These are phyloP conservation scores for Flabesymbios commensalis DNA, from an alignment of 2,888 invertebrate genomes.

Conservation along the genomic window DNA sequence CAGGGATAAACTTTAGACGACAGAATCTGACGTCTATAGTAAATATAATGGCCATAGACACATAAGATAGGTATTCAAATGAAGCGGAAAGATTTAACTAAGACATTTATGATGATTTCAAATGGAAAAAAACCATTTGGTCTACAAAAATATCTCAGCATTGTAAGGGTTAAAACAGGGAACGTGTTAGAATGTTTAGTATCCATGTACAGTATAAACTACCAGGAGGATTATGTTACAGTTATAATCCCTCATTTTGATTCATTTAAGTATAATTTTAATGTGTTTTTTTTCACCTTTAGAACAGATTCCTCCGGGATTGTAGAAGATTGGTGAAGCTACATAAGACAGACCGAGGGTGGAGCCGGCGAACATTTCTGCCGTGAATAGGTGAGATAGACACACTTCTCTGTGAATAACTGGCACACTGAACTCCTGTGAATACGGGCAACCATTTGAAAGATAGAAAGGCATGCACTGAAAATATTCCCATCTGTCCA, in stretches of 20 bases:
- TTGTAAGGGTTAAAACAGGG: too few species aligned
- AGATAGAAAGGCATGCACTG: background rate
- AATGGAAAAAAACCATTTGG: too few species aligned
- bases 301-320: constrained; percentile 94
- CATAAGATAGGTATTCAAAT: too few species aligned
- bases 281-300: constrained; percentile 59
- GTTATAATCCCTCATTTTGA: background rate
- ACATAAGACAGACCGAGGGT: constrained; percentile 95
- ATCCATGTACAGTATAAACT: too few species aligned
- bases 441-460: background rate
- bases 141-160: too few species aligned
- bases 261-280: background rate
- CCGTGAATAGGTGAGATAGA: constrained; percentile 93
- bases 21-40: too few species aligned
- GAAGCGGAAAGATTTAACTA: too few species aligned
- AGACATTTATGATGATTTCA: too few species aligned
- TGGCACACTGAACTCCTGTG: constrained; percentile 21
- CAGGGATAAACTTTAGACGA: too few species aligned
- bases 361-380: constrained; percentile 90
- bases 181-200: too few species aligned
- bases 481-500: background rate
- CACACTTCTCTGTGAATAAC: constrained; percentile 70
- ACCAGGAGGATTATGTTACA: too few species aligned
- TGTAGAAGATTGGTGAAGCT: constrained; percentile 87
- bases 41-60: too few species aligned